Conservation (phyloP, 2,888 invertebrate species). For the Amiota mariae region DNA sequence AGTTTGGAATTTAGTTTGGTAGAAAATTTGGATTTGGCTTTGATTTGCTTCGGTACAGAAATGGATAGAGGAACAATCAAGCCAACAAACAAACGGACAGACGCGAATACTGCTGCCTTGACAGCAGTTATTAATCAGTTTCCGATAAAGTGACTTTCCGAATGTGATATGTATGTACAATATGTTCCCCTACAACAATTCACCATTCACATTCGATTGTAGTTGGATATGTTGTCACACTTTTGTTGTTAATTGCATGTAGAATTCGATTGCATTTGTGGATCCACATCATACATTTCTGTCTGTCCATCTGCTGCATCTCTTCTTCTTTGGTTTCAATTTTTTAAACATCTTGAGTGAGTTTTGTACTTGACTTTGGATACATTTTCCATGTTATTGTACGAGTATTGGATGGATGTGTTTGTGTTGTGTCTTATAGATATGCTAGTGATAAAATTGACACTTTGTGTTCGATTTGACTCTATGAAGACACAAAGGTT, state of each 20-base stretch:
- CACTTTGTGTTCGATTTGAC: neutral
- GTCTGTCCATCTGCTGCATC: constrained; percentile 25
- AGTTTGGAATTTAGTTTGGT: constrained; percentile 26
- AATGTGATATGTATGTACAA: too few relatives aligned
- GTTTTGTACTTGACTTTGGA: neutral
- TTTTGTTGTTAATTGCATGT: constrained; percentile 65
- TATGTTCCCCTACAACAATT: constrained; percentile 4
- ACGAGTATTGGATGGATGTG: neutral
- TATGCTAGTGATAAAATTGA: constrained; percentile 32
- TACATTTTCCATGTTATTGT: neutral
- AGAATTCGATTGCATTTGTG: constrained; percentile 46
- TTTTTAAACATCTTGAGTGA: neutral
- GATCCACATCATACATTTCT: neutral
- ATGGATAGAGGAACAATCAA: neutral
- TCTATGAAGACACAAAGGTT: too few relatives aligned
- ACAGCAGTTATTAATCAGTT: constrained; percentile 72
- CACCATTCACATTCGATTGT: neutral
- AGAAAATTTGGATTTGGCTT: neutral
- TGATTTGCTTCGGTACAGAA: constrained; percentile 8
- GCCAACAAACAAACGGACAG: neutral
- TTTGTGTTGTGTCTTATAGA: constrained; percentile 2
- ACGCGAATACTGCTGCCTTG: constrained; percentile 52
- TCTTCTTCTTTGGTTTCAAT: neutral
- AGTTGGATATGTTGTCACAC: constrained; percentile 55
- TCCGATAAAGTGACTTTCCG: constrained; percentile 68